Evolutionary conservation across 2,113 vertebrate genomes (phyloP).

Genomic region (Mobula birostris): DNA sequence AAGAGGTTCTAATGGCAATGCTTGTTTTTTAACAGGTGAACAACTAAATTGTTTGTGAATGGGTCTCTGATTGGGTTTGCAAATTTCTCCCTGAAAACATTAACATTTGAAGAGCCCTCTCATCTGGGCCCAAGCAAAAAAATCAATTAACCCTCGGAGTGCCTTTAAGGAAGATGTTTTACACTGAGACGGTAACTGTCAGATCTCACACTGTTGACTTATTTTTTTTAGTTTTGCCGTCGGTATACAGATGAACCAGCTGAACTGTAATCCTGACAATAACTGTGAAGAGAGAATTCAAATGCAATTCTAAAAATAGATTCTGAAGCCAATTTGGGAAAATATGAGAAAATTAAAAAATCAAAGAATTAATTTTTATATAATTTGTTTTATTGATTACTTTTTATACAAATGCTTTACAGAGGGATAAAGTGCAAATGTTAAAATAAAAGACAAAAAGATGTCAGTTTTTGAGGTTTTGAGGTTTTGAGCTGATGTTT

Average conservation of each 20-base stretch:
- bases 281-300: background rate
- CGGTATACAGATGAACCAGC: background rate
- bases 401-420: too few relatives aligned
- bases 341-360: background rate
- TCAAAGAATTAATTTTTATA: too few relatives aligned
- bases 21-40: constrained; percentile 33
- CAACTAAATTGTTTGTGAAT: constrained; percentile 31
- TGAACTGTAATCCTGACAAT: background rate
- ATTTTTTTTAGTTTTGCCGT: background rate
- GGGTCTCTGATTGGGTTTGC: constrained; percentile 31
- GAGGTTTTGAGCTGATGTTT: too few relatives aligned
- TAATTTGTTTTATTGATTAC: too few relatives aligned
- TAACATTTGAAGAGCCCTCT: constrained; percentile 25
- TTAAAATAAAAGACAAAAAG: too few relatives aligned
- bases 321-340: background rate
- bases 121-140: constrained; percentile 26
- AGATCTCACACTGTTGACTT: background rate
- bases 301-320: background rate
- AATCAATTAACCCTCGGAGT: constrained; percentile 12
- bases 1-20: constrained; percentile 5
- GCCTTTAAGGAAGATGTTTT: background rate
- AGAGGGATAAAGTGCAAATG: too few relatives aligned
- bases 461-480: too few relatives aligned
- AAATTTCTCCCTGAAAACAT: constrained; percentile 23
- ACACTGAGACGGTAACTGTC: background rate